These are phyloP conservation scores for Pangasius mekongensis DNA, from an alignment of 2,797 vertebrate genomes.

Conservation along the genomic window DNA sequence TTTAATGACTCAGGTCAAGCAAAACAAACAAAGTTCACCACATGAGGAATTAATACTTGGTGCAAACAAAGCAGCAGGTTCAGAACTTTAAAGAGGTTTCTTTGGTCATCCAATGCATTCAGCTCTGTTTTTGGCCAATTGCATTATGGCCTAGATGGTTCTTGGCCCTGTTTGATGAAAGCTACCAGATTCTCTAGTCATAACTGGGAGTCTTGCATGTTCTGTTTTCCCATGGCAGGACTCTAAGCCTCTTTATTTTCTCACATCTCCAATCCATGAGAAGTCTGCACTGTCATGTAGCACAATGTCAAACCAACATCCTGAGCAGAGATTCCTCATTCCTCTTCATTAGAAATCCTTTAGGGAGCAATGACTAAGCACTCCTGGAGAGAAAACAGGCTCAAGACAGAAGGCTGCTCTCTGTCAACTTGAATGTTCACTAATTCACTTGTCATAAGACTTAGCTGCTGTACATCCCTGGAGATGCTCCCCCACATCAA, in stretches of 20 bases:
- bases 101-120: background rate
- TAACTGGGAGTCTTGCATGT: background rate
- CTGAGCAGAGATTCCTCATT: constrained; percentile 63
- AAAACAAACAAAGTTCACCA: background rate
- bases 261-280: background rate
- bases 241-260: background rate
- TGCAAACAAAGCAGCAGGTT: background rate
- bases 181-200: background rate
- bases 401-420: constrained; percentile 13
- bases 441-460: constrained; percentile 9
- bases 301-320: constrained; percentile 55
- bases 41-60: background rate
- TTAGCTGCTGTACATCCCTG: constrained; percentile 7
- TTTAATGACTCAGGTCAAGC: background rate
- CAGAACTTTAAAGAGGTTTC: background rate
- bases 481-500: background rate
- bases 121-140: background rate
- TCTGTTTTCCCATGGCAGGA: background rate
- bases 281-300: constrained; percentile 38
- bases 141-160: background rate
- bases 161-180: background rate
- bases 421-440: constrained; percentile 51
- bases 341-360: constrained; percentile 64
- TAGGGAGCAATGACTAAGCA: constrained; percentile 70
- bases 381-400: constrained; percentile 41